Conservation (phyloP, 2,888 invertebrate genomes). For the Eupithecia insigniata region DNA sequence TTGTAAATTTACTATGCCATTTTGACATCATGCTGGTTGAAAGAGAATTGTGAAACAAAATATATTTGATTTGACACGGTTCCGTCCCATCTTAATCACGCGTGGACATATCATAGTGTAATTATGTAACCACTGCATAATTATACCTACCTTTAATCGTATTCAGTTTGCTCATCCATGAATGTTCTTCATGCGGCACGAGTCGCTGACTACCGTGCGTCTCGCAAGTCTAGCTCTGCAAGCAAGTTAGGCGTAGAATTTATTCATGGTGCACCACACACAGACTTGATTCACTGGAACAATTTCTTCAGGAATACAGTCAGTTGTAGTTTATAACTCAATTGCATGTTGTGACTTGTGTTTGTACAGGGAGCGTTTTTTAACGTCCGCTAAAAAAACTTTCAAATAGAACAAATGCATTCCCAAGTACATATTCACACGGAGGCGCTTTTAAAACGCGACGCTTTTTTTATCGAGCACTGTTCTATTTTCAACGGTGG, state of each 20-base stretch:
- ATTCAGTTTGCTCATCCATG: no score
- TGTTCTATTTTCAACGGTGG: no score
- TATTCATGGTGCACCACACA: slow-evolving; percentile 31
- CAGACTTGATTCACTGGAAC: slow-evolving; percentile 25
- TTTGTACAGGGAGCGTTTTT: no score
- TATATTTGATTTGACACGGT: background rate
- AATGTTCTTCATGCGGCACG: background rate
- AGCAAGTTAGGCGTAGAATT: slow-evolving; percentile 33
- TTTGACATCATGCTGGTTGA: background rate
- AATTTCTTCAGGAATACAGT: slow-evolving; percentile 16
- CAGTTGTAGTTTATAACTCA: slow-evolving; percentile 11
- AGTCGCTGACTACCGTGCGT: background rate
- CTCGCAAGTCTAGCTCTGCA: slow-evolving; percentile 1
- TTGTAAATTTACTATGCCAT: background rate
- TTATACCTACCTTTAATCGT: no score
- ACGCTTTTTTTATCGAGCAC: no score
- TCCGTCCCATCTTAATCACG: background rate
- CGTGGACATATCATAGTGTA: background rate
- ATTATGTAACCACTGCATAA: no score
- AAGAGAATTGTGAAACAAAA: background rate
- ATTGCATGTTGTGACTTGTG: background rate
- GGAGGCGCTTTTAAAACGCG: no score
- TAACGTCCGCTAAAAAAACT: no score
- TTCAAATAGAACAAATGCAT: no score
- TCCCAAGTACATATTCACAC: no score